Percentiles rank a stretch among this genome's conserved stretches.
Conservation (phyloP, 2,113 vertebrate genomes). For the Catagonus wagneri region DNA sequence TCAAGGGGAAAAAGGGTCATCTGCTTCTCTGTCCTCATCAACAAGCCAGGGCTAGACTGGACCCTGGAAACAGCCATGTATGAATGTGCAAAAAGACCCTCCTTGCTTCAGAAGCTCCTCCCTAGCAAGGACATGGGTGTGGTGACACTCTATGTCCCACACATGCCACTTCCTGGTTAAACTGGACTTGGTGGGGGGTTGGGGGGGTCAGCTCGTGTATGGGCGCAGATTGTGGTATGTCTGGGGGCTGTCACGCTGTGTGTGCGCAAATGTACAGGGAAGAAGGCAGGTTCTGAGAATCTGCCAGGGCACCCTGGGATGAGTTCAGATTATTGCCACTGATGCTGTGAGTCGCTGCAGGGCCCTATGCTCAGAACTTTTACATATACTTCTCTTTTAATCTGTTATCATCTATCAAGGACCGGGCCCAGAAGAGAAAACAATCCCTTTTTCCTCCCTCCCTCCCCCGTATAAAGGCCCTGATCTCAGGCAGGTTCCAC, state of each 20-base stretch:
- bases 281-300: not conserved
- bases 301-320: not conserved
- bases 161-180: not conserved
- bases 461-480: not conserved
- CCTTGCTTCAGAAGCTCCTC: not conserved
- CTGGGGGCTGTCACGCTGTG: not conserved
- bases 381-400: not conserved
- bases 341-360: not conserved
- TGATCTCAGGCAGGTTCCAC: not conserved
- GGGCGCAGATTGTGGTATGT: no score
- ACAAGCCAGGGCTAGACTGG: not conserved
- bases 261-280: not conserved
- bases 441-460: not conserved
- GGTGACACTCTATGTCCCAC: not conserved
- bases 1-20: not conserved
- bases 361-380: not conserved
- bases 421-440: not conserved
- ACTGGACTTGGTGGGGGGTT: not conserved
- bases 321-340: not conserved
- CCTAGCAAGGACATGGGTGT: not conserved
- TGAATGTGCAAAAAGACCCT: not conserved
- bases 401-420: not conserved
- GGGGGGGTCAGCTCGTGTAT: not conserved
- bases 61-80: not conserved
- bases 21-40: not conserved